Evolutionary conservation across 2,113 vertebrate species (phyloP).

Genomic region (Aramus guarauna): DNA sequence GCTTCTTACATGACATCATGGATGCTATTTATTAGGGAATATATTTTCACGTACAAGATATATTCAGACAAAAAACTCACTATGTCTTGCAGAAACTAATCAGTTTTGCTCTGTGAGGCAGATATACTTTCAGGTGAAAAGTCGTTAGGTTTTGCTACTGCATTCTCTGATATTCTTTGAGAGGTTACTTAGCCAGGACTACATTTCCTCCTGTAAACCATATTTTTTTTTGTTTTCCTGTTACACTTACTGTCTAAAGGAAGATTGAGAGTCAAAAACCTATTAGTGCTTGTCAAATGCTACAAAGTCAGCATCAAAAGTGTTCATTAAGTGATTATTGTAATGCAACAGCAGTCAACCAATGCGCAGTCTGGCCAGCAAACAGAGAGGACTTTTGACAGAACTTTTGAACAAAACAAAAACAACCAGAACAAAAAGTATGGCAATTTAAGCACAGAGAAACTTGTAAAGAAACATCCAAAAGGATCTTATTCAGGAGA

Average conservation of each 20-base stretch:
- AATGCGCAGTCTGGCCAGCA: neutral
- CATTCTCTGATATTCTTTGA: neutral
- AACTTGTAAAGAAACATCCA: neutral
- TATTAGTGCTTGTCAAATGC: neutral
- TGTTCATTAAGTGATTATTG: neutral
- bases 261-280: neutral
- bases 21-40: neutral
- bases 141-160: neutral
- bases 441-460: neutral
- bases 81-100: neutral
- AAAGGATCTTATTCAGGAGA: neutral
- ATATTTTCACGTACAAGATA: neutral
- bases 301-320: neutral
- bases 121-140: neutral
- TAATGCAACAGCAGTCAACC: neutral
- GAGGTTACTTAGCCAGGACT: neutral
- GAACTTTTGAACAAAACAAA: neutral
- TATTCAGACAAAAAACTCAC: neutral
- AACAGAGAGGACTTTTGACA: neutral
- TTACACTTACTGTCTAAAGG: neutral
- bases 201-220: neutral
- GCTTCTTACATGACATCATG: neutral
- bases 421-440: accelerated
- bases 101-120: neutral
- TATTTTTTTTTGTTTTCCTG: neutral